These are phyloP conservation scores for Adineta ricciae DNA, from an alignment of 2,888 invertebrate genomes.

Conservation along the genomic window DNA sequence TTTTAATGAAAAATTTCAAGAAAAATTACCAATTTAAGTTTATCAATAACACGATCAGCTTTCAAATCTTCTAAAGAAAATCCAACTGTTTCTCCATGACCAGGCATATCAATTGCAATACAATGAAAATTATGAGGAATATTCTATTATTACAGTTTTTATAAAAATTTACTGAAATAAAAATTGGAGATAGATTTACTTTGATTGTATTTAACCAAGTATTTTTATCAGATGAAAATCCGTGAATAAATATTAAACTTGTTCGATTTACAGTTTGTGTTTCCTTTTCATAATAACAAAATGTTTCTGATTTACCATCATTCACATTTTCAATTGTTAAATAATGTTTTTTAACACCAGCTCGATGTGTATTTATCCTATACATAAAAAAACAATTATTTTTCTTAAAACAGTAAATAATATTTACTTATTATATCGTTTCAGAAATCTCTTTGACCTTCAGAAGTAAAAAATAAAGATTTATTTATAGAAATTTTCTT, in stretches of 20 bases:
- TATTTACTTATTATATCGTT: no score
- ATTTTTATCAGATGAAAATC: slow-evolving; percentile 43
- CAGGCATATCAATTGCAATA: slow-evolving; percentile 41
- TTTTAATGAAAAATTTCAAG: slow-evolving; percentile 38
- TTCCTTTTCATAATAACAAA: slow-evolving; percentile 38
- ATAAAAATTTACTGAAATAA: not conserved
- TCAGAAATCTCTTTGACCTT: no score
- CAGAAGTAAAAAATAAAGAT: no score
- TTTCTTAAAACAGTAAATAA: no score
- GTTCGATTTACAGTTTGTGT: slow-evolving; percentile 36
- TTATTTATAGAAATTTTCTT: no score
- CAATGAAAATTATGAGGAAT: slow-evolving; percentile 39
- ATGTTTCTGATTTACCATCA: not conserved
- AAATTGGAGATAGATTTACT: slow-evolving; percentile 35
- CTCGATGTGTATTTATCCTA: no score
- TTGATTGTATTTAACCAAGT: slow-evolving; percentile 42
- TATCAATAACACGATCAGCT: slow-evolving; percentile 25
- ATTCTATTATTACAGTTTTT: slow-evolving; percentile 36
- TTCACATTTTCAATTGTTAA: no score
- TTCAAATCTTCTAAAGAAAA: slow-evolving; percentile 38
- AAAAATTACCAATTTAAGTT: slow-evolving; percentile 37
- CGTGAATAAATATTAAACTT: slow-evolving; percentile 41
- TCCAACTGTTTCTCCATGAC: slow-evolving; percentile 41
- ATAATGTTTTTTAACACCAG: no score
- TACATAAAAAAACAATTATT: no score